Conservation (phyloP, 2,888 invertebrate species). For the Cantharis nigra region DNA sequence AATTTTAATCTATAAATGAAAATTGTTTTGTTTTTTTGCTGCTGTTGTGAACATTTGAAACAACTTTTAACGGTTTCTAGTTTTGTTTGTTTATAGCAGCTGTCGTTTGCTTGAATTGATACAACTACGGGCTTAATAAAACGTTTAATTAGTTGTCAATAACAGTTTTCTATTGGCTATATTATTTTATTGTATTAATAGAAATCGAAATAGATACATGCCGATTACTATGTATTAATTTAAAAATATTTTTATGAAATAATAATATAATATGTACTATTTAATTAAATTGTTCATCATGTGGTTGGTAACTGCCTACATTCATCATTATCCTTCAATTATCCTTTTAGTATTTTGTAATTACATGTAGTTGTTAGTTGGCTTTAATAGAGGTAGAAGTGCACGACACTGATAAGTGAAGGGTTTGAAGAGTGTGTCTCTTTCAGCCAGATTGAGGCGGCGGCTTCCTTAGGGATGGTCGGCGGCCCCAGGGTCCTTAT, state of each 20-base stretch:
- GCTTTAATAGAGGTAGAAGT: slow-evolving; percentile 51
- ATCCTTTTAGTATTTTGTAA: slow-evolving; percentile 22
- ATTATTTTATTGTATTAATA: slow-evolving; percentile 38
- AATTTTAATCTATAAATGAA: background rate
- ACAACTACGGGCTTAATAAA: slow-evolving; percentile 43
- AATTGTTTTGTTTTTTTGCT: background rate
- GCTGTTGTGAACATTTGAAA: slow-evolving; percentile 5
- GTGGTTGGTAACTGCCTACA: slow-evolving; percentile 18
- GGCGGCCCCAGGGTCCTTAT: slow-evolving; percentile 58
- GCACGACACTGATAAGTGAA: slow-evolving; percentile 52
- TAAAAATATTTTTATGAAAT: background rate
- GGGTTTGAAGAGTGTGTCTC: slow-evolving; percentile 59
- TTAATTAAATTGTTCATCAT: slow-evolving; percentile 8
- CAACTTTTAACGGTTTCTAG: slow-evolving; percentile 39
- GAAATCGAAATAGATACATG: background rate
- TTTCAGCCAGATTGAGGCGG: slow-evolving; percentile 59
- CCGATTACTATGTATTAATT: background rate
- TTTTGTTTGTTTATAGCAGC: slow-evolving; percentile 44
- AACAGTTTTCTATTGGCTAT: slow-evolving; percentile 46
- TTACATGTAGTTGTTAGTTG: slow-evolving; percentile 38
- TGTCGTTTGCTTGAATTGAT: slow-evolving; percentile 38
- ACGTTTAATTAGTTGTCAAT: slow-evolving; percentile 52
- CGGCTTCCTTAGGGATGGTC: slow-evolving; percentile 58
- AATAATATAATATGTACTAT: background rate
- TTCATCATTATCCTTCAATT: slow-evolving; percentile 19